Evolutionary conservation across 53 echinoderm and acorn worm species (phyloP).

Genomic region (Paracentrotus lividus): DNA sequence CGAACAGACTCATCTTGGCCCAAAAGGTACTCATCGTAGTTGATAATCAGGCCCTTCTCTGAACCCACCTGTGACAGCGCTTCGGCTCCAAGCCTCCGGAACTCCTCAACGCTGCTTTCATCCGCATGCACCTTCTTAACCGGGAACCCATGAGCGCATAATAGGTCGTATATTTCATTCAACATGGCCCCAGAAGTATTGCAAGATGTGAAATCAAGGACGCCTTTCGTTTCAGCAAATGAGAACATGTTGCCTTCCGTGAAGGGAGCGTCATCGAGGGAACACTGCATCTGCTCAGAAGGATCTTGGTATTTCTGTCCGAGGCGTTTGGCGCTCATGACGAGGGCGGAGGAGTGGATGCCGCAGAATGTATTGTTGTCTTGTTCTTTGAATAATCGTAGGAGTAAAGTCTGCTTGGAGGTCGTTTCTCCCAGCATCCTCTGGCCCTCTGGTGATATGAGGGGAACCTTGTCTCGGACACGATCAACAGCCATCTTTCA

Average conservation of each 20-base stretch:
- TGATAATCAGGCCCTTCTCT: conserved; percentile 72
- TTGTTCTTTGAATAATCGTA: conserved; percentile 78
- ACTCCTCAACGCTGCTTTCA: conserved; percentile 74
- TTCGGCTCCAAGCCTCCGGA: conserved; percentile 64
- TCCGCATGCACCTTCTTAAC: conserved; percentile 57
- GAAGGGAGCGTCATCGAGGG: conserved; percentile 34
- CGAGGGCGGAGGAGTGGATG: conserved; percentile 72
- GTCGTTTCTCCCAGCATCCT: conserved; percentile 63
- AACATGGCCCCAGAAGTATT: conserved; percentile 69
- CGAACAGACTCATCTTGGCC: conserved; percentile 67
- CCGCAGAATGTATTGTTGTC: conserved; percentile 80
- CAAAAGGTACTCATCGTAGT: conserved; percentile 71
- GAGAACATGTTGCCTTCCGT: conserved; percentile 77
- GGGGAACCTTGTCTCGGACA: conserved; percentile 52
- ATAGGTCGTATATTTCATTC: conserved; percentile 61
- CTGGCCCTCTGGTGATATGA: conserved; percentile 72
- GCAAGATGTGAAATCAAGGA: conserved; percentile 54
- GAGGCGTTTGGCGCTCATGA: conserved; percentile 77
- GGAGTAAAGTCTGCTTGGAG: conserved; percentile 64
- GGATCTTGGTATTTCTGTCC: conserved; percentile 51
- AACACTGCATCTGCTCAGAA: conserved; percentile 31
- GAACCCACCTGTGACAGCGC: conserved; percentile 69
- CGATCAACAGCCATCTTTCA: conserved; percentile 11
- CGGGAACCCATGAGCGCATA: conserved; percentile 61
- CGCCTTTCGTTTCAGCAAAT: conserved; percentile 68